Base-by-base conservation (phyloP, 2,113 vertebrate species). In the Atrichornis clamosus region DNA sequence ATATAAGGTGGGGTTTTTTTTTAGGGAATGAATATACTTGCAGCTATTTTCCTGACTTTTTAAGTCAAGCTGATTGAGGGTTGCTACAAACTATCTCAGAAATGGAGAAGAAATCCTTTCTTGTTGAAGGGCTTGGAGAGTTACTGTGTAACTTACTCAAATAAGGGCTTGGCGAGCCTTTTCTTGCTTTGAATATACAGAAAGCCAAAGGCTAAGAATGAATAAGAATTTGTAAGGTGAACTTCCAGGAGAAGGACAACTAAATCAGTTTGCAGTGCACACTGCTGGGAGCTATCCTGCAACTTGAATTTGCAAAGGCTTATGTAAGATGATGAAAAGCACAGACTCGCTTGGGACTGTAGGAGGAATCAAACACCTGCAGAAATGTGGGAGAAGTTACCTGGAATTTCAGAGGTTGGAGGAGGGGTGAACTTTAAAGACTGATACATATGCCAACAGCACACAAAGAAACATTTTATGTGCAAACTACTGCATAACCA, bases 61-160 rank as follows among this genome's bases (percentile, higher is more conserved):
- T 47, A 49, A 72, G 37, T 27, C 0, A 0, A 30, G 15, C 21
- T 52, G 41, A 70, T 18, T 23, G 56, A 17, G 4, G 28, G 28
- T 6, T 79, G 70, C 53, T 92, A 59, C 52, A 55, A 83, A 24
- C 15, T 44, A 35, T 30, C 52, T 73, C 46, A n/a, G 23, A 92
- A 88, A 88, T 0, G 1, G 15, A 49, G 32, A 73, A 75, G 49
- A 93, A 85, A 88, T 58, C 65, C 20, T 37, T 85, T 32, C 70
- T 15, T 32, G 20, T 1, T 44, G 15, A 63, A 82, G 14, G 28
- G 37, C 75, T 72, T 59, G 22, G 27, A 78, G 49, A 4, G 35
- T 8, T 87, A 44, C 22, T 50, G 18, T 32, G 7, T 20, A 68
- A 63, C 47, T n/a, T 39, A 35, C 9, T 59, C 28, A 35, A 80